These are phyloP conservation scores for Sinopyrophorus schimmeli DNA, from an alignment of 2,888 invertebrate genomes.

Conservation along the genomic window DNA sequence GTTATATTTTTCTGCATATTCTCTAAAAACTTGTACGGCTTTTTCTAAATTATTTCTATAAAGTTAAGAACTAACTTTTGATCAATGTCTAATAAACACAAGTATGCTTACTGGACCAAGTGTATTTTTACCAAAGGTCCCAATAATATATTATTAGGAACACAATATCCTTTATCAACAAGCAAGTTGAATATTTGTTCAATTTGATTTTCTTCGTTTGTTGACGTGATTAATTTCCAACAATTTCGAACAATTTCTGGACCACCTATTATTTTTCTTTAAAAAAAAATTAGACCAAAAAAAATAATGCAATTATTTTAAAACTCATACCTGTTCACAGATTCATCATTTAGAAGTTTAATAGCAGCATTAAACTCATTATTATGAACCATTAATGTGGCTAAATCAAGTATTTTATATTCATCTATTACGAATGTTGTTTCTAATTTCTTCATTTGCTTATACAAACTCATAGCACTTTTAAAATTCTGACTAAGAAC, in stretches of 20 bases:
- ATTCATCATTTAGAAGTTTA: conserved; percentile 58
- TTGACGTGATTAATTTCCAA: conserved; percentile 63
- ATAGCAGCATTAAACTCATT: conserved; percentile 56
- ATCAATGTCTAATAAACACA: not conserved
- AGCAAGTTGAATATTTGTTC: conserved; percentile 60
- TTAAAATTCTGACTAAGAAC: conserved; percentile 61
- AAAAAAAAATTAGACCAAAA: too few relatives aligned
- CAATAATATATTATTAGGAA: conserved; percentile 60
- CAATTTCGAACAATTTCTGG: conserved; percentile 62
- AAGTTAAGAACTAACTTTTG: conserved; percentile 18
- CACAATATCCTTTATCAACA: conserved; percentile 59
- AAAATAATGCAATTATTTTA: conserved; percentile 5
- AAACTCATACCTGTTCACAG: conserved; percentile 52
- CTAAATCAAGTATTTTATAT: conserved; percentile 68
- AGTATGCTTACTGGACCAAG: conserved; percentile 58
- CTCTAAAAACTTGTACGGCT: conserved; percentile 62
- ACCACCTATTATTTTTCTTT: conserved; percentile 52
- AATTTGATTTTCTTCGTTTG: conserved; percentile 55
- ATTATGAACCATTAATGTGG: conserved; percentile 61
- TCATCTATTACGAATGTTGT: conserved; percentile 66
- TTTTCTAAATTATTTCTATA: conserved; percentile 56
- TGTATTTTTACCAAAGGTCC: conserved; percentile 66
- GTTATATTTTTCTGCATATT: conserved; percentile 58
- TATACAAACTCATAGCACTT: conserved; percentile 58
- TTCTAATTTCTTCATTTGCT: conserved; percentile 58